Base-by-base conservation (phyloP, 2,113 vertebrate species). In the Columba janthina region DNA sequence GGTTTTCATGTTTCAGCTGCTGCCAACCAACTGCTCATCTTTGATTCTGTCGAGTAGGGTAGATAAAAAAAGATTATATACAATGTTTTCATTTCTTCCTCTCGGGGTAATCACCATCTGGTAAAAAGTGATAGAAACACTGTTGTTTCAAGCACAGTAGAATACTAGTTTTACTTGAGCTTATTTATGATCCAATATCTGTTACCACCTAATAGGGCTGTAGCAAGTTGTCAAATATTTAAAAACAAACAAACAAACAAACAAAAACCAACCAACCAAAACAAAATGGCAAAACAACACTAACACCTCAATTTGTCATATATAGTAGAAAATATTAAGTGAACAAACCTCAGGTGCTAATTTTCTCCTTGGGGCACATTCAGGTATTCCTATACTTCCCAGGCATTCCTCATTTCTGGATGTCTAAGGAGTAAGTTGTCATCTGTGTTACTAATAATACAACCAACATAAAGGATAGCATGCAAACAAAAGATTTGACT, bases 11-110 rank as follows among this genome's bases (percentile, higher is more conserved):
- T 61, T 89, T 89, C 75, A 93, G 69, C 36, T 93, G 34, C 62
- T 93, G 90, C 75, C 51, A 91, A 71, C 46, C 22, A 92, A 86
- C 69, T 86, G 54, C 51, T 88, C n/a, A 53, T 82, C 94, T 96
- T 79, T 91, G 10, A 89, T 88, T 89, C 53, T 76, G 32, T 40
- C 22, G 29, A 80, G 31, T 70, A 17, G 38, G 26, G n/a, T 32
- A 94, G 60, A 60, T 77, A 70, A 78, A 72, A 46, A 60, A 81
- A 93, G 21, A 48, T 75, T 69, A 64, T 71, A 75, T 50, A 40
- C 4, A 10, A 14, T 12, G 2, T 71, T 81, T 89, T 85, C 11
- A 61, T 91, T 90, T 71, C 40, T 93, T 88, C 42, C 56, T 26
- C 15, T 93, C 95, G 60, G 54, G 79, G 50, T 73, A 84, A 75